A percentile compares a stretch with the other conserved stretches of the same genome.
Evolutionary conservation across 2,797 vertebrate genomes (phyloP).

Genomic region (Columba guinea): DNA sequence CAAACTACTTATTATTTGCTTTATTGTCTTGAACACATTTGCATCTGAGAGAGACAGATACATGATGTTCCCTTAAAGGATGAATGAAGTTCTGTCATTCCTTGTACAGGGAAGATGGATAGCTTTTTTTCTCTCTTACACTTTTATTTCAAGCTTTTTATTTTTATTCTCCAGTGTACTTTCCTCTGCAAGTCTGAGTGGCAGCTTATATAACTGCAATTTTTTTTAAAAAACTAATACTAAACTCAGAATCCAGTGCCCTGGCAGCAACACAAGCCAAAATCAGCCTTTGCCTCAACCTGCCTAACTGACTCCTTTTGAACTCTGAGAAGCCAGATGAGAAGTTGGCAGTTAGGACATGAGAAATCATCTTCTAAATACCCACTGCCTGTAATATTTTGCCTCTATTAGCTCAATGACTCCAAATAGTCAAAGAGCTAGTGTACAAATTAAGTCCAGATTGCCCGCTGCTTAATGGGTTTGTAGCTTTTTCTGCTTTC

Average conservation of each 20-base stretch:
- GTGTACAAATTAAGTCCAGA: neutral
- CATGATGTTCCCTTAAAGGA: constrained; percentile 19
- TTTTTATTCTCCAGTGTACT: constrained; percentile 28
- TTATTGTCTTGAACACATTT: constrained; percentile 22
- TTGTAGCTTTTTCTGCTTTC: neutral
- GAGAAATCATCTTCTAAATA: neutral
- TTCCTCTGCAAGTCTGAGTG: constrained; percentile 5
- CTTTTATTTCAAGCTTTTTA: neutral
- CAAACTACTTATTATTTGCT: neutral
- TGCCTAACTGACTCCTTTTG: neutral
- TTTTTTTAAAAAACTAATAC: neutral
- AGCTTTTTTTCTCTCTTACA: neutral
- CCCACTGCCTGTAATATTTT: neutral
- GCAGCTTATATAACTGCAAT: constrained; percentile 31
- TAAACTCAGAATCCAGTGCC: neutral
- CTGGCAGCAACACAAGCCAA: neutral
- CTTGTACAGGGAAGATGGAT: neutral
- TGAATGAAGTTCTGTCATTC: constrained; percentile 39
- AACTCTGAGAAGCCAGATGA: neutral
- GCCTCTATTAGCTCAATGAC: neutral
- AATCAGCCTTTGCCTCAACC: neutral
- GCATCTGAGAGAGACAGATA: constrained; percentile 9
- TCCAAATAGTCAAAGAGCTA: neutral
- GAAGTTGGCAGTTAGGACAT: neutral
- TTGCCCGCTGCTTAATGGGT: neutral